Percentiles rank a stretch among this genome's conserved stretches.
Evolutionary conservation across 2,797 vertebrate genomes (phyloP).

Genomic region (Helarctos malayanus): DNA sequence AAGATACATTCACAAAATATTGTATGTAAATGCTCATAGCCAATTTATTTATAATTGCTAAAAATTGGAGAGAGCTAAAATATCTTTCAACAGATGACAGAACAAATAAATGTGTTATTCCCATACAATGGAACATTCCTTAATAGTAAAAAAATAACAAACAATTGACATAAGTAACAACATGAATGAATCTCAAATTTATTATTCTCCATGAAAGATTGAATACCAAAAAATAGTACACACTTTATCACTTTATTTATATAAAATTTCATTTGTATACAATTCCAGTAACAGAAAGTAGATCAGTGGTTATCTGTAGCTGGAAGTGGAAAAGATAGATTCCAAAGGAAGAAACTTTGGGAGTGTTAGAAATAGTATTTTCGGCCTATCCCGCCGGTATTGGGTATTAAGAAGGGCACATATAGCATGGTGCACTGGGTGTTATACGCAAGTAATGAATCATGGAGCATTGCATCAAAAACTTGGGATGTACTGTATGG

Average conservation of each 20-base stretch:
- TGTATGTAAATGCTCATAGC: not conserved
- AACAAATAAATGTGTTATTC: not conserved
- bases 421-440: too few species aligned
- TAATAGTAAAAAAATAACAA: constrained; percentile 12
- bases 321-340: not conserved
- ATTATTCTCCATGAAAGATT: not conserved
- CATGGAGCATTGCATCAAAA: too few species aligned
- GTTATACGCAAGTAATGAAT: too few species aligned
- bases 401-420: too few species aligned
- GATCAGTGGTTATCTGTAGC: not conserved
- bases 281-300: not conserved
- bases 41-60: not conserved
- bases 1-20: not conserved
- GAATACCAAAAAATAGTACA: not conserved
- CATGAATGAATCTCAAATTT: not conserved
- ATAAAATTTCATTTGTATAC: constrained; percentile 5
- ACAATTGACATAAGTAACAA: not conserved
- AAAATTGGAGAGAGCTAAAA: not conserved
- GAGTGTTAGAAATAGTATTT: not conserved
- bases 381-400: too few species aligned
- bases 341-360: not conserved
- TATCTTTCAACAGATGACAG: not conserved
- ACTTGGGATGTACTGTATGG: too few species aligned
- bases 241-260: not conserved
- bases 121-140: not conserved